Conservation (phyloP, 2,888 invertebrate genomes). For the Nymphalis polychloros region DNA sequence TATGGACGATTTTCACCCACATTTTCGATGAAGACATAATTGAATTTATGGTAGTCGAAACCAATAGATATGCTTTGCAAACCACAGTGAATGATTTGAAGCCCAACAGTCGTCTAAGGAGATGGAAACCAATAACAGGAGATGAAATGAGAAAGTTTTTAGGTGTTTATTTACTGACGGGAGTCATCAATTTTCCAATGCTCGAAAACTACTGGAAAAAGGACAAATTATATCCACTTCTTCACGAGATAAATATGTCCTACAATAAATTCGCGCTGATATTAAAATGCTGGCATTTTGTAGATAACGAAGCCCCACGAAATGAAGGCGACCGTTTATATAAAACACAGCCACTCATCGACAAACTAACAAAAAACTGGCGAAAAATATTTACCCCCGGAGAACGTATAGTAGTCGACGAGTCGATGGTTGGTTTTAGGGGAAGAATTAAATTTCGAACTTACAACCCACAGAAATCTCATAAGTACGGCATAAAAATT, state of each 20-base stretch:
- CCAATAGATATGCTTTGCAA: slow-evolving; percentile 17
- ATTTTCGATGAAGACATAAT: slow-evolving; percentile 9
- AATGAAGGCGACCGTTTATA: slow-evolving; percentile 17
- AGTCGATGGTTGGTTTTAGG: slow-evolving; percentile 17
- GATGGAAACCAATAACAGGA: slow-evolving; percentile 18
- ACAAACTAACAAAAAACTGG: slow-evolving; percentile 14
- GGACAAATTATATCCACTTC: slow-evolving; percentile 17
- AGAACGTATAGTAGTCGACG: slow-evolving; percentile 12
- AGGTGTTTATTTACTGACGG: slow-evolving; percentile 12
- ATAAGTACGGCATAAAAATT: slow-evolving; percentile 19
- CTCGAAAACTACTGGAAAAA: slow-evolving; percentile 21
- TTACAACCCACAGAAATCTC: slow-evolving; percentile 12
- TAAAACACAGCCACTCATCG: slow-evolving; percentile 21
- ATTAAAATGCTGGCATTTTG: slow-evolving; percentile 22
- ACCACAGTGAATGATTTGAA: slow-evolving; percentile 13
- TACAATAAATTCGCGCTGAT: slow-evolving; percentile 12
- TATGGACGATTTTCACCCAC: slow-evolving; percentile 7
- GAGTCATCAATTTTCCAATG: slow-evolving; percentile 14
- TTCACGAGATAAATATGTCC: slow-evolving; percentile 14
- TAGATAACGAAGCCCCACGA: slow-evolving; percentile 15
- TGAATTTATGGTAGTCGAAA: slow-evolving; percentile 16
- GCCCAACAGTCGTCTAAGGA: slow-evolving; percentile 16
- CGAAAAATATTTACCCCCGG: slow-evolving; percentile 11
- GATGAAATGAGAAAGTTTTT: slow-evolving; percentile 20
- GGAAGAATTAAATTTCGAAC: slow-evolving; percentile 10